These are phyloP conservation scores for Pteronura brasiliensis DNA, from an alignment of 2,113 vertebrate species.

Conservation along the genomic window DNA sequence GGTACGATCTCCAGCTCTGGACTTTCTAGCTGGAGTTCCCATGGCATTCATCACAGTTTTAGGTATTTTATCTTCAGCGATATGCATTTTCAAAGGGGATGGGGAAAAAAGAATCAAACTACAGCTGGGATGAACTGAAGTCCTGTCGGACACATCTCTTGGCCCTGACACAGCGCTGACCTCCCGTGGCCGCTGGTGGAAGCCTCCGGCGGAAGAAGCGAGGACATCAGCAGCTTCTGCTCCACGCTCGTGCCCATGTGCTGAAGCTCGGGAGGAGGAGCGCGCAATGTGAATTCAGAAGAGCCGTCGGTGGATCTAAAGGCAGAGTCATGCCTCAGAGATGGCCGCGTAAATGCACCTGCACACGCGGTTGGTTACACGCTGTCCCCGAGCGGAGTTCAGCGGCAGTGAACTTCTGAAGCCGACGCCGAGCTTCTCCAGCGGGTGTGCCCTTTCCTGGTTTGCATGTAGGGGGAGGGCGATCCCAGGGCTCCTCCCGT, in stretches of 20 bases:
- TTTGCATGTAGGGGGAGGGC: rapidly evolving
- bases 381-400: not conserved
- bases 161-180: not conserved
- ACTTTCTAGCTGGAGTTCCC: not conserved
- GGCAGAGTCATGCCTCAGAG: not conserved
- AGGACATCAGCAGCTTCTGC: no score
- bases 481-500: rapidly evolving
- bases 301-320: not conserved
- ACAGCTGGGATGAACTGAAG: not conserved
- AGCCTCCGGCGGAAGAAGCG: not conserved
- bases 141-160: not conserved
- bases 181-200: not conserved
- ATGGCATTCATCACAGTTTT: not conserved
- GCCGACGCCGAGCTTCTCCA: not conserved
- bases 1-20: not conserved
- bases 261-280: not conserved
- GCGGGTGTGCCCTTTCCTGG: not conserved
- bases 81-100: not conserved
- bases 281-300: not conserved
- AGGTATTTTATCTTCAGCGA: not conserved
- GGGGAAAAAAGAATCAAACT: not conserved
- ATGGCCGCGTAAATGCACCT: rapidly evolving
- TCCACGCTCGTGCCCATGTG: rapidly evolving
- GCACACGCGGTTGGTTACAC: rapidly evolving
- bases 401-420: not conserved